Evolutionary conservation across 2,113 vertebrate genomes (phyloP), one percentile per base, ranked within the genome.

Genomic region (Clarias magur): DNA sequence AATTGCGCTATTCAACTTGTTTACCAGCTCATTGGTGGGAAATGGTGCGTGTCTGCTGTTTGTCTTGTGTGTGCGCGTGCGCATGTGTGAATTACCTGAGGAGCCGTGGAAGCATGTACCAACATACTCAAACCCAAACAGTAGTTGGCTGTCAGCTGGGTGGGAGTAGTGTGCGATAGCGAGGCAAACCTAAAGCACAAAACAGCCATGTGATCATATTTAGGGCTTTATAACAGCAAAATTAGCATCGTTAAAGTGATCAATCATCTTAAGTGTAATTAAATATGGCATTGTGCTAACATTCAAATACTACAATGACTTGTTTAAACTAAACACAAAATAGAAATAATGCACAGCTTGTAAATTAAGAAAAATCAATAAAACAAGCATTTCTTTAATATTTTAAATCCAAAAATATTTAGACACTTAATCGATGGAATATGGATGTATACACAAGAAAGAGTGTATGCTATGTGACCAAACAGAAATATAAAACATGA

Each of bases 121-220:
- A 90, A 97, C 96, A 91, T 97, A 99, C 92, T 99, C 98, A 93
- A 99, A 99, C 11, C 98, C 98, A 95, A 99, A 99, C 85, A 99
- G 96, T 85, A 99, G 96, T 91, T 99, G 97, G 85, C 97, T 96
- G 94, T 99, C 98, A 0, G 98, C 97, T 87, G 98, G 98, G 90
- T 99, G 97, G 84, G 97, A 97, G 90, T 99, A 99, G 94, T 99
- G 98, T 89, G 97, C 98, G 89, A 99, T 97, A 81, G 98, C 98
- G 91, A 99, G 97, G 93, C 98, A 99, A 88, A 99, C 97, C 98
- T 99, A 83, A 82, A 27, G 54, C 57, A 88, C 42, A 91, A 17
- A 7, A 67, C 10, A 86, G 23, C 12, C 63, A 83, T 59, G 78
- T 85, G 54, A 87, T 53, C 60, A 25, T 53, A 88, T 56, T 53